Conservation (phyloP, 2,797 vertebrate genomes). For the Capromys pilorides region DNA sequence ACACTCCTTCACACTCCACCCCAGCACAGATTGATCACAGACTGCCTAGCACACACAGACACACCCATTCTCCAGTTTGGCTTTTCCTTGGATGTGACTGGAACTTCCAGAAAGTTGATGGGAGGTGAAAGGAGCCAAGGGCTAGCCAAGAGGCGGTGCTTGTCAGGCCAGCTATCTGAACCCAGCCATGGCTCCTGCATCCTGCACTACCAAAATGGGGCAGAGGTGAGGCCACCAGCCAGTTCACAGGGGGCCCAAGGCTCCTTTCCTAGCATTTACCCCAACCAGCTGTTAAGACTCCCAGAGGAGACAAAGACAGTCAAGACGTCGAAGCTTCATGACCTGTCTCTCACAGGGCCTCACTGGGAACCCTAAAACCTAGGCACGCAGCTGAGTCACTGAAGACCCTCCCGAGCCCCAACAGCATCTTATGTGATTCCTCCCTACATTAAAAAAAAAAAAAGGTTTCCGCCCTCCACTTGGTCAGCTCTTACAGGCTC, state of each 20-base stretch:
- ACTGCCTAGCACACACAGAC: conserved; percentile 63
- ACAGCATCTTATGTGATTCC: conserved; percentile 20
- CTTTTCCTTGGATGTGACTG: conserved; percentile 47
- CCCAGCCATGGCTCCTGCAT: neutral
- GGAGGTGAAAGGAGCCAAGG: conserved; percentile 3
- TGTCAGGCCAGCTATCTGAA: neutral
- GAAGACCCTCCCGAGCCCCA: neutral
- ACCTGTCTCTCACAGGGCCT: conserved; percentile 21
- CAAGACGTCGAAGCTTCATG: neutral
- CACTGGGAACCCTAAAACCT: neutral
- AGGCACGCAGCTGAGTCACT: neutral
- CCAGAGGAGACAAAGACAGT: neutral
- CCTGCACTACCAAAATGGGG: neutral
- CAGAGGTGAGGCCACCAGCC: neutral
- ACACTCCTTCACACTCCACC: conserved; percentile 71
- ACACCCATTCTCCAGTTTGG: conserved; percentile 53
- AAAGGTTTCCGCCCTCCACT: neutral
- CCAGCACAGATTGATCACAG: conserved; percentile 70
- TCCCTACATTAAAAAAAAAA: conserved; percentile 46
- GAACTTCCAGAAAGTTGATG: conserved; percentile 35
- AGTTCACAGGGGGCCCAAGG: neutral
- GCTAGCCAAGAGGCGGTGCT: neutral
- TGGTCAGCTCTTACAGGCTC: neutral
- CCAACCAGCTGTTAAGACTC: neutral
- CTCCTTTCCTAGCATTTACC: neutral